Evolutionary conservation across 2,797 vertebrate species (phyloP), one percentile per base, ranked within the genome.

Genomic region (Ptychobarbus kaznakovi): DNA sequence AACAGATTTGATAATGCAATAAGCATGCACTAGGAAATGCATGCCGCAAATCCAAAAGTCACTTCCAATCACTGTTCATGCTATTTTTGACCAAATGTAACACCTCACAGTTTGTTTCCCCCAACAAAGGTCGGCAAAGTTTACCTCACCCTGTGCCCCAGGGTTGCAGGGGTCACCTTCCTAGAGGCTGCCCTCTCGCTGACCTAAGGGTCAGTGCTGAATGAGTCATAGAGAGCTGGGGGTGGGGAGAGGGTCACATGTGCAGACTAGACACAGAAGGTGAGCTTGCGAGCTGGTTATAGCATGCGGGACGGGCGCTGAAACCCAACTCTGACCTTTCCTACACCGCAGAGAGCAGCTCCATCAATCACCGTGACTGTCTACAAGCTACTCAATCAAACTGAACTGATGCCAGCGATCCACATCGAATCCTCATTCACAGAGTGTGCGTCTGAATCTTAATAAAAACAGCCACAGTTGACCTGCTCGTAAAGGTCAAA

Each of bases 261-360:
- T 44, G 51, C 15, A 72, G 25, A 79, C 49, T 79, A 70, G 38
- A 84, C 35, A 44, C 40, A 69, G 49, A 70, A 79, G 65, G 65
- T 68, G 73, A 77, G 73, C 49, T 53, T 32, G 63, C 20, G 12
- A 77, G 46, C 51, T 72, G 42, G 74, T 70, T 86, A 82, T 78
- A 56, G 65, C 74, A 87, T 75, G 75, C 81, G n/a, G 76, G 44
- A 80, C 49, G 44, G 68, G 51, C 46, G 18, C 74, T 82, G 80
- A 78, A 83, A 79, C 66, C 68, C 58, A 79, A 83, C 66, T 74
- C 81, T 87, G 86, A 87, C 81, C 81, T 84, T 87, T 87, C 58
- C 81, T 49, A 66, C 58, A 74, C 56, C 77, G 74, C 46, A 80
- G 77, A 80, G 86, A 87, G 46, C 68, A 72, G 51, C 35, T 56